Conservation (phyloP, 2,888 invertebrate species). For the Lycaena phlaeas region DNA sequence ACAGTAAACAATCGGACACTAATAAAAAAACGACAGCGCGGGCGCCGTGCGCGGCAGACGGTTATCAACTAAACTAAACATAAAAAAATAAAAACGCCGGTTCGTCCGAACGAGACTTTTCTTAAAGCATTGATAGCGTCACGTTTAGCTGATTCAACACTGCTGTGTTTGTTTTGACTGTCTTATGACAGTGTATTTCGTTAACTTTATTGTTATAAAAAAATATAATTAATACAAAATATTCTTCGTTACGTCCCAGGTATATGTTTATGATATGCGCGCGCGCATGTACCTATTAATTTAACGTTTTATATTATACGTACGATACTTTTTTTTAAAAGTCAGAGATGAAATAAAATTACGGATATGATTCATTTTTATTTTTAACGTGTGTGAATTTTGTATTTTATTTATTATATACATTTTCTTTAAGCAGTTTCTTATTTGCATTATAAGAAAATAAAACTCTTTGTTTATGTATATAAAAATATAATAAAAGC, state of each 20-base stretch:
- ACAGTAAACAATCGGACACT: slow-evolving; percentile 12
- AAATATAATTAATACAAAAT: not conserved
- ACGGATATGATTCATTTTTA: too few relatives aligned
- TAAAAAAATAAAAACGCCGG: slow-evolving; percentile 39
- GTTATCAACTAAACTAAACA: slow-evolving; percentile 63
- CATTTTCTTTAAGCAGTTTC: too few relatives aligned
- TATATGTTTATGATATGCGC: too few relatives aligned
- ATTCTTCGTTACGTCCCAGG: not conserved
- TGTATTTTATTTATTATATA: too few relatives aligned
- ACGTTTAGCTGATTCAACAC: slow-evolving; percentile 5
- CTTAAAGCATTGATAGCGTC: slow-evolving; percentile 28
- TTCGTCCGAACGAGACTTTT: slow-evolving; percentile 35
- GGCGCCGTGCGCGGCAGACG: slow-evolving; percentile 46
- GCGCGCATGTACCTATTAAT: too few relatives aligned
- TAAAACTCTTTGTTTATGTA: too few relatives aligned
- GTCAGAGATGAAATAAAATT: too few relatives aligned
- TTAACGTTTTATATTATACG: too few relatives aligned
- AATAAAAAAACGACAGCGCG: slow-evolving; percentile 31
- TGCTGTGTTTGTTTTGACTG: not conserved
- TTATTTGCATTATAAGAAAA: too few relatives aligned
- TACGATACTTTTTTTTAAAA: too few relatives aligned
- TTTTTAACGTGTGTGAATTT: too few relatives aligned
- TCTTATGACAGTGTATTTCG: not conserved
- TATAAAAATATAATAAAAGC: too few relatives aligned
- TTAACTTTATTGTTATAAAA: not conserved